A percentile compares a stretch with the other conserved stretches of the same genome.
Conservation (phyloP, 1,140 invertebrate genomes). For the Calosoma granatense region DNA sequence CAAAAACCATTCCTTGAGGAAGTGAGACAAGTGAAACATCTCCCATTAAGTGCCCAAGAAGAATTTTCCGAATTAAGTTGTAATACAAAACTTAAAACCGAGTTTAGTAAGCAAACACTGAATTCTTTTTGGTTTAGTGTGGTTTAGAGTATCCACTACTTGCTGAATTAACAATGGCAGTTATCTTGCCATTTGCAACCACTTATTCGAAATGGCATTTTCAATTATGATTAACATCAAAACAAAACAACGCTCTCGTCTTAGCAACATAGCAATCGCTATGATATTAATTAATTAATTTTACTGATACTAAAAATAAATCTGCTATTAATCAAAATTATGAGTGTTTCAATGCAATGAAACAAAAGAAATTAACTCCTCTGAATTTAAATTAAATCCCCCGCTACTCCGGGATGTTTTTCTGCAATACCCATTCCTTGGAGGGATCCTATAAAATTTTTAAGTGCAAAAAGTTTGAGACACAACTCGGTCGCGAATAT, state of each 20-base stretch:
- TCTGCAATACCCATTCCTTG: too few species aligned
- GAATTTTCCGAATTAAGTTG: conserved; percentile 6
- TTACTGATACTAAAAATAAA: too few species aligned
- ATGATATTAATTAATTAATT: too few species aligned
- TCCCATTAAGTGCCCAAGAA: not conserved
- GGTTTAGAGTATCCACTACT: not conserved
- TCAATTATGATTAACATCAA: not conserved
- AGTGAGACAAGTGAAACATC: not conserved
- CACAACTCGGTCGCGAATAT: too few species aligned
- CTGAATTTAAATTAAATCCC: too few species aligned
- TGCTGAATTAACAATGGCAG: not conserved
- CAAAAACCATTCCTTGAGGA: conserved; percentile 3
- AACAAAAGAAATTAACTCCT: too few species aligned
- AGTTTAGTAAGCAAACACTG: conserved; percentile 8
- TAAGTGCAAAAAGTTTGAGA: too few species aligned
- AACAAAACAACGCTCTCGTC: not conserved
- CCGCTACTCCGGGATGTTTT: too few species aligned
- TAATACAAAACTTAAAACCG: conserved; percentile 2
- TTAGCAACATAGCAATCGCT: not conserved
- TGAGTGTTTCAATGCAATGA: too few species aligned
- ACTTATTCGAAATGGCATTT: conserved; percentile 1
- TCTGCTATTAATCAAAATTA: too few species aligned
- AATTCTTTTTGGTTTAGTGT: conserved; percentile 1
- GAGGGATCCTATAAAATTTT: too few species aligned
- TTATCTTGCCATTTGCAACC: not conserved